Evolutionary conservation across 1,140 invertebrate genomes (phyloP).

Genomic region (Drosophila tsacasi): DNA sequence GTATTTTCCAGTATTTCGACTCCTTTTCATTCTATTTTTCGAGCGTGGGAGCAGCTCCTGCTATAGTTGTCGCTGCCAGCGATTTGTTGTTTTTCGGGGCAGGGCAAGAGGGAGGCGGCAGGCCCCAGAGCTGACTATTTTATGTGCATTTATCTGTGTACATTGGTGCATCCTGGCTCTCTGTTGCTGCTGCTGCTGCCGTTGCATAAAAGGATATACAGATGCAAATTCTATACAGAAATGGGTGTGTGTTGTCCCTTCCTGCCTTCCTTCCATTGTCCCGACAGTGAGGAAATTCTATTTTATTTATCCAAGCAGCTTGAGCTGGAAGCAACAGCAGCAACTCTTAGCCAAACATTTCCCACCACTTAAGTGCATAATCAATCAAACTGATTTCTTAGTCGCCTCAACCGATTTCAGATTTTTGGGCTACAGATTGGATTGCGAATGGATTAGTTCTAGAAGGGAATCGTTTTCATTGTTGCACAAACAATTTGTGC

Average conservation of each 20-base stretch:
- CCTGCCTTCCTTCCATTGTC: constrained; percentile 26
- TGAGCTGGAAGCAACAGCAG: constrained; percentile 25
- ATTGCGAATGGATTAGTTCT: constrained; percentile 38
- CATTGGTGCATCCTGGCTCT: constrained; percentile 25
- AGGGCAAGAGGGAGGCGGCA: neutral
- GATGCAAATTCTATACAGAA: constrained; percentile 70
- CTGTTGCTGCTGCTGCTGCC: constrained; percentile 8
- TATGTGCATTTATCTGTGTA: constrained; percentile 67
- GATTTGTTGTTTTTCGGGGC: constrained; percentile 59
- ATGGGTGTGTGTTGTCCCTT: constrained; percentile 14
- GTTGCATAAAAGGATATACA: constrained; percentile 73
- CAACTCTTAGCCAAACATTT: constrained; percentile 51
- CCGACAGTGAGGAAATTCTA: constrained; percentile 50
- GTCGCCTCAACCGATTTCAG: constrained; percentile 53
- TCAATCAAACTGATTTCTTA: constrained; percentile 81
- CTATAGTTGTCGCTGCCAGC: constrained; percentile 74
- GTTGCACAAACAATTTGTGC: constrained; percentile 3
- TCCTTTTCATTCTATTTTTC: constrained; percentile 21
- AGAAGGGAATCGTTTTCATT: constrained; percentile 4
- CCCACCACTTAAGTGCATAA: constrained; percentile 80
- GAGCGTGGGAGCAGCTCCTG: neutral
- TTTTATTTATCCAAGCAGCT: constrained; percentile 69
- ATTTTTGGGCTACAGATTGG: constrained; percentile 40
- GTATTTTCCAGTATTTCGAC: constrained; percentile 26
- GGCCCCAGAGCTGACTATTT: constrained; percentile 60